Evolutionary conservation across 2,113 vertebrate species (phyloP), one percentile per base, ranked within the genome.

Genomic region (Caranx melampygus): DNA sequence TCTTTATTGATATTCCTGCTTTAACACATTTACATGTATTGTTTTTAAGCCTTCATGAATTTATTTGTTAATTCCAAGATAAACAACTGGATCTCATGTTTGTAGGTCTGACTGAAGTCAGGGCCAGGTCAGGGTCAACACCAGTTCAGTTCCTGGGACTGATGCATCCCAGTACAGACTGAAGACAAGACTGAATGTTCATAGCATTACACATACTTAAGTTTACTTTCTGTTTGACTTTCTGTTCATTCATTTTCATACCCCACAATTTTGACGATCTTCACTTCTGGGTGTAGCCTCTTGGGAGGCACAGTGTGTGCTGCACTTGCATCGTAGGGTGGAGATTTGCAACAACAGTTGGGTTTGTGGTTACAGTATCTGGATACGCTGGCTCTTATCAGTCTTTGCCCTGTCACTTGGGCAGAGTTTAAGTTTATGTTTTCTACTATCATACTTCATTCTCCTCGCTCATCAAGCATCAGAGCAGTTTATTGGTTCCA

Each of bases 301-400:
- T 31, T 20, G 40, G 69, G 34, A 44, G 26, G 26, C 21, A 34
- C 51, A 58, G 44, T 54, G 18, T 34, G 64, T 12, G 44, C 52
- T 57, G 60, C 55, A 52, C n/a, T 72, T 34, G 21, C 14, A 57
- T 5, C 31, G 34, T 40, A 64, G 82, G 86, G 80, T 75, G 86
- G 82, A 75, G 84, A 64, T 37, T 65, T 73, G 72, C 42, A 71
- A 4, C 60, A 55, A 21, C 86, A 55, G 86, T 87, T 87, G 44
- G 68, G 37, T 44, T 79, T 84, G 83, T 78, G 83, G 83, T 86
- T 35, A 20, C 16, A 66, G 18, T 33, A 64, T 85, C 75, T 83
- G 77, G 81, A 86, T 87, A 55, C 78, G 68, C 26, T 61, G 60
- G 40, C 54, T 51, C 58, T 83, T 87, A 84, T 83, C 88, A 87